phyloP scores from a whole-genome alignment of 2,888 invertebrate genomes.

The Tetramorium bicarinatum region DNA sequence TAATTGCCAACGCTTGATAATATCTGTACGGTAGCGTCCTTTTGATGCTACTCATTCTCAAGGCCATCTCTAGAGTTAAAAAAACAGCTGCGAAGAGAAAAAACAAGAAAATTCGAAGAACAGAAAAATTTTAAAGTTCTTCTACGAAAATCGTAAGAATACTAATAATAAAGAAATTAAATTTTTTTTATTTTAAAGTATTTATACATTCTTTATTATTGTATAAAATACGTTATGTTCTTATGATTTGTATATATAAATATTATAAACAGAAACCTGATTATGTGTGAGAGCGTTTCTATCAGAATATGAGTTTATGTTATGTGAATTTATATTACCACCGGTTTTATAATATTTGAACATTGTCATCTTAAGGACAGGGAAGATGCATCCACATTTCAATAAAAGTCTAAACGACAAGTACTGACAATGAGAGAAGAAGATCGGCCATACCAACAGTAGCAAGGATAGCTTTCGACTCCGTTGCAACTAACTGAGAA shows the following conservation, averaged over 20 bases:
- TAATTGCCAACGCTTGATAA: conserved; percentile 77
- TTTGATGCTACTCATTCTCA: conserved; percentile 72
- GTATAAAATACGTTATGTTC: background rate
- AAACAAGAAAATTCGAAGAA: conserved; percentile 21
- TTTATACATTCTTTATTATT: background rate
- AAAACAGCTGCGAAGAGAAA: background rate
- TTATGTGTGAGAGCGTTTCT: background rate
- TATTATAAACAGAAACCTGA: background rate
- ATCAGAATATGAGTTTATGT: background rate
- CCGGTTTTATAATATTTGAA: background rate
- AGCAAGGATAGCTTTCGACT: conserved; percentile 74
- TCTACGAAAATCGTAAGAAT: background rate
- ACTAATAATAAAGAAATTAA: background rate
- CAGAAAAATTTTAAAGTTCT: background rate
- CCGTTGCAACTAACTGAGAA: conserved; percentile 71
- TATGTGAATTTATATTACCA: background rate
- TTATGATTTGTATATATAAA: background rate
- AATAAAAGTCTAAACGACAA: conserved; percentile 24
- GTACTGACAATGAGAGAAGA: conserved; percentile 45
- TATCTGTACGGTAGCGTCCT: conserved; percentile 77
- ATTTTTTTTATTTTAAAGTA: background rate
- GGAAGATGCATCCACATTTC: background rate
- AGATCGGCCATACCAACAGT: conserved; percentile 71
- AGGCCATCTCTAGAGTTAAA: conserved; percentile 73
- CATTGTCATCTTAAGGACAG: background rate